Evolutionary conservation across 1,140 invertebrate genomes (phyloP), one percentile per base, ranked within the genome.

Genomic region (Dendrolimus punctatus): DNA sequence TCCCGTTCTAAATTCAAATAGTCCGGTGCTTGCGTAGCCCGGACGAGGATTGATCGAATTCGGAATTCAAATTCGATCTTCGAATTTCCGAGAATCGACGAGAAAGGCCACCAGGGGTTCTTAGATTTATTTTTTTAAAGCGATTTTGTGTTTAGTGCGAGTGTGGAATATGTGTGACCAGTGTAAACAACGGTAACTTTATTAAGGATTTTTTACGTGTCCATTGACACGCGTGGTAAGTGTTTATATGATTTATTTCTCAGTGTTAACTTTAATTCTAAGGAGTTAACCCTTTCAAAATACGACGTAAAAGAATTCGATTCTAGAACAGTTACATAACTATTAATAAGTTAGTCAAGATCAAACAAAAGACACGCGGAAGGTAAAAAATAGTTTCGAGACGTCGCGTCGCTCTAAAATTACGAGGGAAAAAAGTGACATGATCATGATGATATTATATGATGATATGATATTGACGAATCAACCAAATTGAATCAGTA

Each of bases 111-210:
- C 63, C 23, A 9, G 9, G 6, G 40, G 23, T 8, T 38, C n/a
- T 38, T 38, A 37, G 5, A 6, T 8, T 8, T 7, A 9, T 39
- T 40, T 8, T 39, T 49, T 37, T 36, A 5, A 40, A 6, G 43
- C 60, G 59, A 55, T 44, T 55, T 53, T 44, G 46, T 62, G 67
- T 48, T 37, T 43, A 9, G 10, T 72, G 55, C 53, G 65, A 62
- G 66, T 41, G 49, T 62, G 57, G 57, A 74, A 69, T 69, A 82
- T 82, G 79, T 82, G 76, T 78, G 79, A 82, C 48, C 62, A 69
- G 76, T 82, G 79, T 56, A 65, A 62, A 8, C 73, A 74, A 49
- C 66, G 76, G 44, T 76, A 60, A 61, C 50, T 45, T 48, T 39
- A 48, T 23, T 53, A 59, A 46, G 64, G 66, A 68, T 69, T 60